phyloP scores from a whole-genome alignment of 2,113 vertebrate species.

The Rhombomys opimus region DNA sequence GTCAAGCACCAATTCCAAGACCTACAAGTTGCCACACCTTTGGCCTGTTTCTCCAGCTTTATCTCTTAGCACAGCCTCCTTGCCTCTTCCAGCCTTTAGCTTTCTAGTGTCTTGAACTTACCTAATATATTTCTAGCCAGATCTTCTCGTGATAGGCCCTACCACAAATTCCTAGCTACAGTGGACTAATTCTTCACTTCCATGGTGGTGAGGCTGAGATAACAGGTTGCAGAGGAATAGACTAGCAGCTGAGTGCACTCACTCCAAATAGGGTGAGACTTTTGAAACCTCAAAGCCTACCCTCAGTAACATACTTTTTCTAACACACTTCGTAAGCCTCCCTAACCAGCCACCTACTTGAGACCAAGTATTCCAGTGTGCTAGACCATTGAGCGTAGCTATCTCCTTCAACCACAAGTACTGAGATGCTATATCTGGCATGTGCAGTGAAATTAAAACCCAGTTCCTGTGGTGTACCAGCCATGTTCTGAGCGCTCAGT shows the following conservation, averaged over 20 bases:
- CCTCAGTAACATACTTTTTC: neutral
- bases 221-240: neutral
- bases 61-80: neutral
- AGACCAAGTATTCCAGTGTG: neutral
- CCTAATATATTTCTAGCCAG: neutral
- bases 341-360: neutral
- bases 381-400: neutral
- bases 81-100: neutral
- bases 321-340: neutral
- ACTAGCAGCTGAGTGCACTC: neutral
- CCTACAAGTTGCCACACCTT: neutral
- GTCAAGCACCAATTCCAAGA: neutral
- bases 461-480: neutral
- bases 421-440: neutral
- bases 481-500: neutral
- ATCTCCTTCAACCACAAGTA: neutral
- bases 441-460: conserved; percentile 18
- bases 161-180: rapidly evolving
- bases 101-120: neutral
- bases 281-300: neutral
- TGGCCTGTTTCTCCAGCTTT: neutral
- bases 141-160: neutral
- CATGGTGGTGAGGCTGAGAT: neutral
- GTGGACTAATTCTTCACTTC: neutral
- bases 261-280: neutral